Conservation (phyloP, 2,888 invertebrate species). For the Meiosimyza platycephala region DNA sequence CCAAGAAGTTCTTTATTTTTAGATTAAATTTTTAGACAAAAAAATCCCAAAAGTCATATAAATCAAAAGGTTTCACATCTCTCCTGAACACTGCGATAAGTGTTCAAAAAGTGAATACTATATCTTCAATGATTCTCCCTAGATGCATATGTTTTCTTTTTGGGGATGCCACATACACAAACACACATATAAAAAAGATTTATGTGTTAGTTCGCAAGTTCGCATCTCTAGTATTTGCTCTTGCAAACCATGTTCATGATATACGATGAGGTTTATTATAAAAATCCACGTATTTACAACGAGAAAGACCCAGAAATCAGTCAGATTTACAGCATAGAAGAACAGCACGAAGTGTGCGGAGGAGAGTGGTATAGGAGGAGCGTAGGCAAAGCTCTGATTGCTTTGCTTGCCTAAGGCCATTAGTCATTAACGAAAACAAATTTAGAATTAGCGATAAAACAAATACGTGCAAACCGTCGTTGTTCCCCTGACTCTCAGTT, state of each 20-base stretch:
- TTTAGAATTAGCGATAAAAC: constrained; percentile 44
- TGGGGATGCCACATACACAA: background rate
- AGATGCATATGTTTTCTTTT: background rate
- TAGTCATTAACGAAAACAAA: constrained; percentile 48
- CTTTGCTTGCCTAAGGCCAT: constrained; percentile 46
- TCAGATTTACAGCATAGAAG: too few relatives aligned
- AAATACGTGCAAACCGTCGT: constrained; percentile 13
- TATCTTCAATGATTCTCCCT: too few relatives aligned
- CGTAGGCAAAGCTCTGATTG: constrained; percentile 42
- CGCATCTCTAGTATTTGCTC: background rate
- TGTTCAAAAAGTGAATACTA: too few relatives aligned
- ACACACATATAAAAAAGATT: constrained; percentile 6
- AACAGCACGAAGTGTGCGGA: background rate
- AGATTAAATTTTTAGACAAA: too few relatives aligned
- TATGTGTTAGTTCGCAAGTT: background rate
- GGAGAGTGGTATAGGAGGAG: background rate
- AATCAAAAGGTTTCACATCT: too few relatives aligned
- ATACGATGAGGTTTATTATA: constrained; percentile 1
- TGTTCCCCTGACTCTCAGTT: too few relatives aligned
- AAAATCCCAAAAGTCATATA: too few relatives aligned
- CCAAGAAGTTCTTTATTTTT: too few relatives aligned
- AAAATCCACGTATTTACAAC: too few relatives aligned
- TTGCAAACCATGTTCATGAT: constrained; percentile 8
- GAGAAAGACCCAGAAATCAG: too few relatives aligned
- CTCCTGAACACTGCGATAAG: too few relatives aligned